These are phyloP conservation scores for Trichomalopsis sarcophagae DNA, from an alignment of 1,140 invertebrate species.

Conservation along the genomic window DNA sequence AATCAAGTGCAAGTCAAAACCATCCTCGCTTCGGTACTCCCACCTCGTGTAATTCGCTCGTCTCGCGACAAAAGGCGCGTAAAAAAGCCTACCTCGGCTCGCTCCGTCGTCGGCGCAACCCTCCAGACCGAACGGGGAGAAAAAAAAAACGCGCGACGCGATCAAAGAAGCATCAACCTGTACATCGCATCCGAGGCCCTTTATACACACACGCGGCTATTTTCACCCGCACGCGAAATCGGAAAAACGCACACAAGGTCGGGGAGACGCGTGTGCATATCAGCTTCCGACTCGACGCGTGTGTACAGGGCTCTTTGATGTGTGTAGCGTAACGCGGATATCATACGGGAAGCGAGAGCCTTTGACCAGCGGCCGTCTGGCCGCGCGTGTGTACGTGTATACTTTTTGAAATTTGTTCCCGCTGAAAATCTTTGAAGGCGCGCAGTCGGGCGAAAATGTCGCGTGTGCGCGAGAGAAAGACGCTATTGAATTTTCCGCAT, in stretches of 20 bases:
- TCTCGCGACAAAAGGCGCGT: too few species aligned
- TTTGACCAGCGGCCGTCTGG: not conserved
- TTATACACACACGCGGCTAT: not conserved
- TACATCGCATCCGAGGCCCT: too few species aligned
- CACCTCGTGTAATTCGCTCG: too few species aligned
- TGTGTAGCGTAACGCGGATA: not conserved
- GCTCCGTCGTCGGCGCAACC: too few species aligned
- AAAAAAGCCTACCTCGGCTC: too few species aligned
- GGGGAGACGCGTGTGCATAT: too few species aligned
- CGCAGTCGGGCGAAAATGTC: not conserved
- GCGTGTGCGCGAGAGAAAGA: not conserved
- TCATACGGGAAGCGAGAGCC: not conserved
- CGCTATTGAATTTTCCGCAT: not conserved
- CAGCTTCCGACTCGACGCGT: not conserved
- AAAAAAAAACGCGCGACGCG: too few species aligned
- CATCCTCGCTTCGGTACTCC: too few species aligned
- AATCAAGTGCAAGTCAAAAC: too few species aligned
- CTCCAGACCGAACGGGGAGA: too few species aligned
- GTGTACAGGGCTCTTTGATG: not conserved
- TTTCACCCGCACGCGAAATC: not conserved
- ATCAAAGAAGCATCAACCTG: too few species aligned
- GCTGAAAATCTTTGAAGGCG: not conserved
- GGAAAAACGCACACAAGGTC: not conserved
- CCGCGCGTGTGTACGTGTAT: too few species aligned
- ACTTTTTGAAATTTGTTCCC: not conserved